Conservation (phyloP, 1,140 invertebrate genomes). For the Thalassaphorura encarpata region DNA sequence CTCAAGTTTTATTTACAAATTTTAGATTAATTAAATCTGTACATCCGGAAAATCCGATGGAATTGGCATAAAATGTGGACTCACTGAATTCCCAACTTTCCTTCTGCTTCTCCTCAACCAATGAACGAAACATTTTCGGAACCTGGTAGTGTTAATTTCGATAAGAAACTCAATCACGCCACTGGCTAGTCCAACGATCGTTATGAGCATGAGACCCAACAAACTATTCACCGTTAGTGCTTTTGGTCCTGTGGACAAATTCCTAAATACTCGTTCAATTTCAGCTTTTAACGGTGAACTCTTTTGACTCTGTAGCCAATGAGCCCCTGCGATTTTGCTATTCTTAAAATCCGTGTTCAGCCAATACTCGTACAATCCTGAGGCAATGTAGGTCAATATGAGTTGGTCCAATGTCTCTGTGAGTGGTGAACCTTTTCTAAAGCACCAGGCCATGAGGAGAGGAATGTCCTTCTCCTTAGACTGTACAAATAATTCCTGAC, state of each 20-base stretch:
- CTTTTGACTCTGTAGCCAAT: neutral
- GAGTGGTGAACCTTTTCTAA: conserved; percentile 4
- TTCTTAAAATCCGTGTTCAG: neutral
- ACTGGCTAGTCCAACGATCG: neutral
- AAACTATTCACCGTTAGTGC: neutral
- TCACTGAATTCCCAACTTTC: too few relatives aligned
- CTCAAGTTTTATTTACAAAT: too few relatives aligned
- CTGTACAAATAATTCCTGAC: neutral
- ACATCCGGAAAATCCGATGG: too few relatives aligned
- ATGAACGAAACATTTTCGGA: too few relatives aligned
- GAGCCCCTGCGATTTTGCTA: neutral
- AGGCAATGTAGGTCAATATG: neutral
- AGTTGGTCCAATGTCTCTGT: neutral
- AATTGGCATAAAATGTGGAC: too few relatives aligned
- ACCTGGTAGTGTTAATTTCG: too few relatives aligned
- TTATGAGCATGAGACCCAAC: neutral
- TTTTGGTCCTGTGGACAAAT: neutral
- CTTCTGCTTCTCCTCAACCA: too few relatives aligned
- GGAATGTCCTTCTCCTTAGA: neutral
- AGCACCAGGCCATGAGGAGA: neutral
- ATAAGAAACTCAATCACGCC: neutral
- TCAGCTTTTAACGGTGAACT: neutral
- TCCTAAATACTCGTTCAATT: neutral
- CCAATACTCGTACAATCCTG: conserved; percentile 8
- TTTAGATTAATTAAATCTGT: too few relatives aligned